Evolutionary conservation across 2,797 vertebrate species (phyloP).

Genomic region (Poecile montanus): DNA sequence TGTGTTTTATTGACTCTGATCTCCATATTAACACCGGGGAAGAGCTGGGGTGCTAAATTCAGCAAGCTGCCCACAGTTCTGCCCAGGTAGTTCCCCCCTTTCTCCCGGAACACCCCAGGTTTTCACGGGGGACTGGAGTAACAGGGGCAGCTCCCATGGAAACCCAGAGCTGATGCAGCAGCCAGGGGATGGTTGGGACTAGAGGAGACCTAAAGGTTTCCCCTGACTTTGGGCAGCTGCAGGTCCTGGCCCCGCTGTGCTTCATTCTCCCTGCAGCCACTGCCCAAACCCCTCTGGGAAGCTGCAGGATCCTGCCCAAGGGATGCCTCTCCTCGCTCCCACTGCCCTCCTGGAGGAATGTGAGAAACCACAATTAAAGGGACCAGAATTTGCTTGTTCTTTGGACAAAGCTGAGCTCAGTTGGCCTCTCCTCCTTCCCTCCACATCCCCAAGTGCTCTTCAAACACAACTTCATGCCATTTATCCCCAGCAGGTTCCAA

Average conservation of each 20-base stretch:
- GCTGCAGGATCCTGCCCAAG: background rate
- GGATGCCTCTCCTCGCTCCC: background rate
- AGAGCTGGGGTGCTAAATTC: conserved; percentile 20
- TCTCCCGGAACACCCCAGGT: background rate
- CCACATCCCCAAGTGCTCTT: background rate
- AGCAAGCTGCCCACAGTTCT: conserved; percentile 12
- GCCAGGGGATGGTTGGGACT: background rate
- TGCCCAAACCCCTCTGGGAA: background rate
- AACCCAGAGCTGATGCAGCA: background rate
- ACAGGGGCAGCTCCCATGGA: background rate
- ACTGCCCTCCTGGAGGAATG: background rate
- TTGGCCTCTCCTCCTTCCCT: background rate
- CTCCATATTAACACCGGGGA: conserved; percentile 43
- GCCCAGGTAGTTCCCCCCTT: background rate
- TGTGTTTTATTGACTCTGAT: conserved; percentile 69
- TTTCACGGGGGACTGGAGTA: background rate
- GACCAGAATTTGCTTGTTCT: background rate
- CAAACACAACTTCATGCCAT: background rate
- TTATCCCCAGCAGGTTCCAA: background rate
- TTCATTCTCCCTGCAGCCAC: background rate
- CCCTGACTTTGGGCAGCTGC: background rate
- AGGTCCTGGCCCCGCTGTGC: background rate
- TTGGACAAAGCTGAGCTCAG: background rate
- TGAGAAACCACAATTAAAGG: background rate
- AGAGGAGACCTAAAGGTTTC: background rate